Percentiles rank a stretch among this genome's conserved stretches.
Conservation (phyloP, 2,888 invertebrate species). For the Lysandra bellargus region DNA sequence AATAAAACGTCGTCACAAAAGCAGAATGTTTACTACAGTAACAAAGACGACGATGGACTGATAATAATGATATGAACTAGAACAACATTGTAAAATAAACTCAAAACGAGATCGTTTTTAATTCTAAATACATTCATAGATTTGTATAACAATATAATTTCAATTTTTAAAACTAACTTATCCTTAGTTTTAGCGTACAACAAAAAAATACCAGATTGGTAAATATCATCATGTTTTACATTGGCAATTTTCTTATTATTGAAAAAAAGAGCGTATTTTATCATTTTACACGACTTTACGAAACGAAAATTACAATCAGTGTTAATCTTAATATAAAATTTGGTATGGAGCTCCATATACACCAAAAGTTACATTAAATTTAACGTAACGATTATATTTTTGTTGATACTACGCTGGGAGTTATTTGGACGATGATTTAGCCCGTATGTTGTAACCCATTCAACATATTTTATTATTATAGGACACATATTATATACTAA, state of each 20-base stretch:
- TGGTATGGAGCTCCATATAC: not conserved
- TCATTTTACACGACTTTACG: too few relatives aligned
- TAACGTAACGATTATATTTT: not conserved
- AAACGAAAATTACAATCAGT: not conserved
- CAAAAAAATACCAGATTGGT: not conserved
- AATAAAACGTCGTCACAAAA: not conserved
- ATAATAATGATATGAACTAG: not conserved
- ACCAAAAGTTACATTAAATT: slow-evolving; percentile 1
- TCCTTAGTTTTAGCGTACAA: not conserved
- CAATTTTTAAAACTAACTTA: not conserved
- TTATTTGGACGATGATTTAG: not conserved
- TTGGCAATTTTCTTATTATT: too few relatives aligned
- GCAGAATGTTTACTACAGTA: not conserved
- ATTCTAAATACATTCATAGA: not conserved
- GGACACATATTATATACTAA: not conserved
- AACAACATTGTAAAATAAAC: not conserved
- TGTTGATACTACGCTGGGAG: not conserved
- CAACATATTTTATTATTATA: not conserved
- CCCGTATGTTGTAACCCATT: not conserved
- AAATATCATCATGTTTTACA: too few relatives aligned
- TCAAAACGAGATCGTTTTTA: not conserved
- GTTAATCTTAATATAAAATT: not conserved
- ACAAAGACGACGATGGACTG: not conserved
- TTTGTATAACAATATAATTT: not conserved
- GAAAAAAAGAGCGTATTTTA: too few relatives aligned